A percentile compares a stretch with the other conserved stretches of the same genome.
These are phyloP conservation scores for Odontamblyopus lacepedii DNA, from an alignment of 2,797 vertebrate species.

Conservation along the genomic window DNA sequence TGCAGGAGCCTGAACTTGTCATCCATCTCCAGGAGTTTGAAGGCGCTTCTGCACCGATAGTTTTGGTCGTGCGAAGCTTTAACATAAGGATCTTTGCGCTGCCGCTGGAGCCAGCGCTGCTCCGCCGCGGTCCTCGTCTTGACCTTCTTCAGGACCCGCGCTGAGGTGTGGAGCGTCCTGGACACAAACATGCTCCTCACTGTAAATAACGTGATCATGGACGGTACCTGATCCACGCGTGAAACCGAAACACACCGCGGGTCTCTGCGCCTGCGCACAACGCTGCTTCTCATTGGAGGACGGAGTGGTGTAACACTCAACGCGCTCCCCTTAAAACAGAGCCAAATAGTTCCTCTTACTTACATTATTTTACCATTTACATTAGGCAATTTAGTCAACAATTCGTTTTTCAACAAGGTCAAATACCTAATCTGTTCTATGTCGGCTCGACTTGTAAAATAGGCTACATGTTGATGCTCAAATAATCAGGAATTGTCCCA, in stretches of 20 bases:
- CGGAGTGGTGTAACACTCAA: not conserved
- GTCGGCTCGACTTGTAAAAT: not conserved
- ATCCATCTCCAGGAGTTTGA: constrained; percentile 91
- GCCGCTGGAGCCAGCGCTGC: constrained; percentile 85
- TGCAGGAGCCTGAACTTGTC: constrained; percentile 78
- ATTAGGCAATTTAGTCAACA: not conserved
- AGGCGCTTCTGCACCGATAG: constrained; percentile 93
- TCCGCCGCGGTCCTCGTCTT: constrained; percentile 76
- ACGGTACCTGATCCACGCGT: too few relatives aligned
- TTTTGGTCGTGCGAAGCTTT: constrained; percentile 81
- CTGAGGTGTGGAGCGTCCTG: constrained; percentile 70
- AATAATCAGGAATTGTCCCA: not conserved
- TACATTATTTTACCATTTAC: not conserved
- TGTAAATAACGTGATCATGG: not conserved
- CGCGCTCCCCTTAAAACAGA: constrained; percentile 25
- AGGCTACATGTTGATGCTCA: not conserved
- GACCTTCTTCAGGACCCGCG: constrained; percentile 55
- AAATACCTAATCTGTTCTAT: not conserved
- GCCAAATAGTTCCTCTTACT: not conserved
- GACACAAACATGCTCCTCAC: constrained; percentile 31
- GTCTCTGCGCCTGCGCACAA: constrained; percentile 28
- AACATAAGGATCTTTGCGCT: constrained; percentile 88
- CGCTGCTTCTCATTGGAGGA: constrained; percentile 26
- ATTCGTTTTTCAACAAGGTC: not conserved
- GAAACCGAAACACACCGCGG: accelerated